Conservation (phyloP, 1,140 invertebrate species). For the Plectrocnemia conspersa region DNA sequence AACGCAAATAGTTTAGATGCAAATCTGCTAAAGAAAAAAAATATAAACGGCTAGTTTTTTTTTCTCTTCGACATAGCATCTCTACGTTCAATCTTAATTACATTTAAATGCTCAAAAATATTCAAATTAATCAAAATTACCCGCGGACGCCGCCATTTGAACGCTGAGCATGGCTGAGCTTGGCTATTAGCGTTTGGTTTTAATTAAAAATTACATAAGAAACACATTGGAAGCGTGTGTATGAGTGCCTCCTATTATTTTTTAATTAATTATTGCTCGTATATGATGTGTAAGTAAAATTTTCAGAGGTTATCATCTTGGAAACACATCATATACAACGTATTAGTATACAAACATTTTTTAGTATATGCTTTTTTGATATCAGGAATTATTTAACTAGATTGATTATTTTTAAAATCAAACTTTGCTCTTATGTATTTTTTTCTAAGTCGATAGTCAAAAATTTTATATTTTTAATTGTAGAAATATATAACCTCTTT, state of each 20-base stretch:
- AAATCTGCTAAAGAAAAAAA: too few relatives aligned
- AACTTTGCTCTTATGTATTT: neutral
- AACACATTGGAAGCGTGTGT: constrained; percentile 7
- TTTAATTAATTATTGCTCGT: constrained; percentile 32
- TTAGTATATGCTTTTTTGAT: too few relatives aligned
- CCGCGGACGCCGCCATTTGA: constrained; percentile 19
- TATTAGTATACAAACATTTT: too few relatives aligned
- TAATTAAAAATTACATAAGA: constrained; percentile 34
- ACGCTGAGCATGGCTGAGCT: constrained; percentile 3
- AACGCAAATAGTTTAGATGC: too few relatives aligned
- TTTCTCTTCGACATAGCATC: neutral
- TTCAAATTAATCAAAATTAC: constrained; percentile 36
- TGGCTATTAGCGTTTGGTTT: constrained; percentile 26
- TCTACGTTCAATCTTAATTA: constrained; percentile 25
- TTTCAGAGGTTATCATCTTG: too few relatives aligned
- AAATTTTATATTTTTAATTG: neutral
- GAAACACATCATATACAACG: too few relatives aligned
- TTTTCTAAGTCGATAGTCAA: neutral
- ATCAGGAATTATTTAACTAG: too few relatives aligned
- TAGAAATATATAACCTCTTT: too few relatives aligned
- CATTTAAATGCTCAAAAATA: constrained; percentile 34
- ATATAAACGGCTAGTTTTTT: constrained; percentile 20
- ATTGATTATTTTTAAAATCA: too few relatives aligned
- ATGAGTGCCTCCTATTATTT: constrained; percentile 25
- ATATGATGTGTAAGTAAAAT: too few relatives aligned